Evolutionary conservation across 1,140 invertebrate genomes (phyloP).

Genomic region (Yoshiicerus persimilis): DNA sequence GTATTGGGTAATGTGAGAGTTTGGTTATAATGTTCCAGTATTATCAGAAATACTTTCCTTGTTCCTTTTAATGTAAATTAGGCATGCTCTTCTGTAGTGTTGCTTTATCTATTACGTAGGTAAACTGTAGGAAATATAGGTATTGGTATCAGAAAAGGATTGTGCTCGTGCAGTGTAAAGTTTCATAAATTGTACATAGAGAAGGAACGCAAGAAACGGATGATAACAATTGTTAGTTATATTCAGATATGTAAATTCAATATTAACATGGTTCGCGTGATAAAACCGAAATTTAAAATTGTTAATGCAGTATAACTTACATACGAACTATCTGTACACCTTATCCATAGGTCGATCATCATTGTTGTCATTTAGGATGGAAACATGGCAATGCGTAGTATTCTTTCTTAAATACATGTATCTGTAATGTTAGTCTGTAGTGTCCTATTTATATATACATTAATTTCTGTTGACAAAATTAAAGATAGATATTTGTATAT

Average conservation of each 20-base stretch:
- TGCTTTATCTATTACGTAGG: neutral
- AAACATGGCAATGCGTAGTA: slow-evolving; percentile 8
- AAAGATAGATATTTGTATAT: slow-evolving; percentile 10
- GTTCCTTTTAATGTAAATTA: neutral
- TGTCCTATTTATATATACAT: neutral
- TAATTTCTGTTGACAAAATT: neutral
- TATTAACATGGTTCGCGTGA: neutral
- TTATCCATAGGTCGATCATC: neutral
- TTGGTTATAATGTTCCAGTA: no score
- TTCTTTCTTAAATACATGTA: neutral
- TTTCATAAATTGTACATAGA: neutral
- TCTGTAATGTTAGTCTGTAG: neutral
- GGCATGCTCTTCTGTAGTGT: neutral
- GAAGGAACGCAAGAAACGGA: neutral
- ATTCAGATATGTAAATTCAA: neutral
- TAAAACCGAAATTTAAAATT: no score
- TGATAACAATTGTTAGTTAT: neutral
- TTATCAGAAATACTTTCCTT: neutral
- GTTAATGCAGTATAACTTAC: neutral
- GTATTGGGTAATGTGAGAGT: no score
- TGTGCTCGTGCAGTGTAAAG: neutral
- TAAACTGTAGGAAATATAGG: neutral
- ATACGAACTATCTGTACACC: neutral
- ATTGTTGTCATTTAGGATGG: slow-evolving; percentile 16
- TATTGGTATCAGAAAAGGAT: neutral